Percentiles rank a stretch among this genome's conserved stretches.
Evolutionary conservation across 1,140 invertebrate species (phyloP).

Genomic region (Trachelipus rathkii): DNA sequence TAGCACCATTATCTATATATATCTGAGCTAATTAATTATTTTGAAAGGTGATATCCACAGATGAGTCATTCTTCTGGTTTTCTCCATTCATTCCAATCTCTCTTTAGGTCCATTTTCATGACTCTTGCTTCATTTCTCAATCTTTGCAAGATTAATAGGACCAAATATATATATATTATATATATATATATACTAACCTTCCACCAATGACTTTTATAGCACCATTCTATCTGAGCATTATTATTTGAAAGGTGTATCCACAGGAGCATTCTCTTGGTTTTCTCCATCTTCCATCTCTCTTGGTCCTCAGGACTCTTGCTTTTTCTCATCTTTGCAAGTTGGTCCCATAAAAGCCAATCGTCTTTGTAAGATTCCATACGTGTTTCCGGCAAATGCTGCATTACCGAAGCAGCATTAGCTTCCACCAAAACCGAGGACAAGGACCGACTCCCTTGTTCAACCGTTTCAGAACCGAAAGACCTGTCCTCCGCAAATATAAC

Average conservation of each 20-base stretch:
- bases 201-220: slow-evolving; percentile 45
- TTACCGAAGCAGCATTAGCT: neutral
- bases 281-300: slow-evolving; percentile 47
- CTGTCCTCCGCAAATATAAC: slow-evolving; percentile 48
- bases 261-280: slow-evolving; percentile 48
- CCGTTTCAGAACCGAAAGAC: slow-evolving; percentile 21
- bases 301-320: slow-evolving; percentile 39
- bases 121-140: no score
- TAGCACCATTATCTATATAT: no score
- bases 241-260: slow-evolving; percentile 48
- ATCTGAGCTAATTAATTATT: no score
- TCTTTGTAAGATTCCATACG: slow-evolving; percentile 48
- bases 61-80: no score
- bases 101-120: no score
- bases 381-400: slow-evolving; percentile 27
- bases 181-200: slow-evolving; percentile 36
- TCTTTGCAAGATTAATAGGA: no score
- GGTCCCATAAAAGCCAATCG: slow-evolving; percentile 48
- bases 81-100: no score
- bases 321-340: slow-evolving; percentile 45
- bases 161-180: slow-evolving; percentile 16
- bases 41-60: no score
- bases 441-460: slow-evolving; percentile 19
- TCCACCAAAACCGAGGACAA: slow-evolving; percentile 3
- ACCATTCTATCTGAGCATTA: slow-evolving; percentile 35